A percentile compares a stretch with the other conserved stretches of the same genome.
Conservation (phyloP, 2,797 vertebrate species). For the Falco concolor region DNA sequence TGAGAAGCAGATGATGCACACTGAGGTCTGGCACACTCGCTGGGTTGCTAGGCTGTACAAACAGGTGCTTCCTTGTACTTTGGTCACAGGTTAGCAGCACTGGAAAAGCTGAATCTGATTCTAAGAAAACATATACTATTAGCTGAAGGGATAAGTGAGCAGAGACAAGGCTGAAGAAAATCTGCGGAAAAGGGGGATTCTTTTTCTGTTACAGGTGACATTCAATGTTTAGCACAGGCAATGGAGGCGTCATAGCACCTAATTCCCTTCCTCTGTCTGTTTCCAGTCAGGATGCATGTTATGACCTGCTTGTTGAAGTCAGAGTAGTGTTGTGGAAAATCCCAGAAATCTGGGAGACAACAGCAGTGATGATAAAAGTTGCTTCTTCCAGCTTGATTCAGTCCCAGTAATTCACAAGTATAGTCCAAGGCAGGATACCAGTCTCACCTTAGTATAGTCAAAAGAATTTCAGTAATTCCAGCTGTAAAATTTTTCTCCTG, state of each 20-base stretch:
- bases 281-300: neutral
- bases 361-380: neutral
- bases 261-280: neutral
- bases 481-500: neutral
- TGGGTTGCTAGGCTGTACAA: neutral
- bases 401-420: neutral
- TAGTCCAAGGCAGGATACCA: neutral
- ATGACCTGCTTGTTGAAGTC: neutral
- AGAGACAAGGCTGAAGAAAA: neutral
- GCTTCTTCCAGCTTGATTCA: neutral
- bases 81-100: neutral
- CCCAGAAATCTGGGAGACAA: neutral
- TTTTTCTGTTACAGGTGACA: neutral
- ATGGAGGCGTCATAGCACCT: neutral
- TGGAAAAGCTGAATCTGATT: neutral
- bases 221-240: neutral
- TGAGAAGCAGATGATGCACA: neutral
- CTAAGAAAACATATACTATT: neutral
- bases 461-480: neutral
- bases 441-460: neutral
- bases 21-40: accelerated
- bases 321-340: neutral
- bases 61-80: neutral
- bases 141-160: neutral
- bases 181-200: neutral